Evolutionary conservation across 1,140 invertebrate species (phyloP).

Genomic region (Atta colombica): DNA sequence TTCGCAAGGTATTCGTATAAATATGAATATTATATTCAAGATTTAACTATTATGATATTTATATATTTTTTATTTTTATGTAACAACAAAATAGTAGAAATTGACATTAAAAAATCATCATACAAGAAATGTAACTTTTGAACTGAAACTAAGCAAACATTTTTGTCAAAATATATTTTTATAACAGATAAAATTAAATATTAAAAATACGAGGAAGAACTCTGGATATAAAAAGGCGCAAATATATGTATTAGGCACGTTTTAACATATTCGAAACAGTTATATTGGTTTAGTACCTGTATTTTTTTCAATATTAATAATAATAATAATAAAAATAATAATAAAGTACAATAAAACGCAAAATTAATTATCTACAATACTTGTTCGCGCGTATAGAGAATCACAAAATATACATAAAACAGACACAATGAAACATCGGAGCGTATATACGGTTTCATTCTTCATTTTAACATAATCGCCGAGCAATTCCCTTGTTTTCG

Average conservation of each 20-base stretch:
- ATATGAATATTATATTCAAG: slow-evolving; percentile 1
- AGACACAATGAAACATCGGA: slow-evolving; percentile 65
- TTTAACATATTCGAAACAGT: slow-evolving; percentile 71
- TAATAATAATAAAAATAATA: slow-evolving; percentile 80
- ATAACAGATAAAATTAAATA: not conserved
- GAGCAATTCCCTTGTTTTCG: slow-evolving; percentile 32
- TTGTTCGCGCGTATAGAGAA: slow-evolving; percentile 85
- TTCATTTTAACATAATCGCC: slow-evolving; percentile 36
- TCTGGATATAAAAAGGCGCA: slow-evolving; percentile 7
- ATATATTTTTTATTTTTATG: slow-evolving; percentile 4
- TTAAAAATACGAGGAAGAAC: not conserved
- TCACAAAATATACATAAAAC: slow-evolving; percentile 87
- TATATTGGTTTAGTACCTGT: slow-evolving; percentile 84
- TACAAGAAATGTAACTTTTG: not conserved
- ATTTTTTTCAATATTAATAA: slow-evolving; percentile 80
- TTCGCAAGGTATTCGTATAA: not conserved
- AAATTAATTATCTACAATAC: slow-evolving; percentile 87
- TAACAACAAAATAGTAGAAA: slow-evolving; percentile 25
- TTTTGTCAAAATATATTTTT: slow-evolving; percentile 3
- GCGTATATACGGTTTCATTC: slow-evolving; percentile 17
- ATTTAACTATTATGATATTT: slow-evolving; percentile 16
- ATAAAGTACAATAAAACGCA: slow-evolving; percentile 83
- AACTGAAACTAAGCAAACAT: not conserved
- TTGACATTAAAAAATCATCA: not conserved
- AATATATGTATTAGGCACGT: slow-evolving; percentile 33